Evolutionary conservation across 64 coral and sea anemone genomes (phyloP), one percentile per base, ranked within the genome.

Genomic region (Astreopora myriophthalma): DNA sequence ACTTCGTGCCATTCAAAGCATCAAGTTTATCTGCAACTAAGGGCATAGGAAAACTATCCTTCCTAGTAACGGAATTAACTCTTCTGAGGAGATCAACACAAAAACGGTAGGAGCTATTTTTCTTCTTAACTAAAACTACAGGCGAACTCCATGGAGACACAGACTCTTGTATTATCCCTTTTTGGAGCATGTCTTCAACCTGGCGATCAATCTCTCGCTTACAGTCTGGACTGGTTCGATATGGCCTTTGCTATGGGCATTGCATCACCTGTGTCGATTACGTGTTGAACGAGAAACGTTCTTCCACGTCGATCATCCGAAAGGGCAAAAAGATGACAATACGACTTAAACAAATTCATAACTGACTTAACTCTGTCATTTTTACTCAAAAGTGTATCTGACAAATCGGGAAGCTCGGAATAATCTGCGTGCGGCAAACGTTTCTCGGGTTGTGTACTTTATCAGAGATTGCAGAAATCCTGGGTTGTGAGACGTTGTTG

Each of bases 41-140:
- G 12, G 87, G 73, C 71, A 79, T 37, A 5, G 73, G 63, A 48
- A 76, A 88, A 14, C 71, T 27, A n/a, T 89, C 62, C 25, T 89
- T 78, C 12, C 29, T 69, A 1, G 74, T 79, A 34, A 73, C 25
- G 25, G 12, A 22, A 33, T 68, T 89, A 0, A 67, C 19, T n/a
- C 19, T 42, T 14, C 52, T 6, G 20, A 46, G 78, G 20, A 46
- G 78, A 42, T 79, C 34, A 1, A 89, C 36, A 25, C 71, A 76
- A 65, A 89, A 79, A 39, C 87, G 28, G 2, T 49, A 35, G 3
- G 25, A 19, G 1, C 74, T 52, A 63, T 69, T 35, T 29, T 39
- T 76, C 5, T 89, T 89, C 58, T 73, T 89, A 14, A 66, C 73
- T 25, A 89, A 64, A 64, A 79, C 73, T 0, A 89, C 71, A 13